Evolutionary conservation across 2,113 vertebrate species (phyloP).

Genomic region (Emydocephalus ijimae): DNA sequence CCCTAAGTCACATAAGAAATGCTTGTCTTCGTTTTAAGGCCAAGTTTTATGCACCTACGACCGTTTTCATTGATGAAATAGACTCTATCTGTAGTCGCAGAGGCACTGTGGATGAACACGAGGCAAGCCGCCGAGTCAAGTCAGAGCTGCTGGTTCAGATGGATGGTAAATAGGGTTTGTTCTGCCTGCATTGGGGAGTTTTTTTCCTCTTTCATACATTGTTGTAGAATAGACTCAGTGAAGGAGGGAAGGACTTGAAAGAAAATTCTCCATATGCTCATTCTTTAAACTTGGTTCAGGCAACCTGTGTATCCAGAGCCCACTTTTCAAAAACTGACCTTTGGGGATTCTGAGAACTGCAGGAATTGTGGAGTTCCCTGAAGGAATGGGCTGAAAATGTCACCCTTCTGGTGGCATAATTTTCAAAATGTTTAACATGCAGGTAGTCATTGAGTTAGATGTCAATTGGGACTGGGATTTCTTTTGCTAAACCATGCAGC

Average conservation of each 20-base stretch:
- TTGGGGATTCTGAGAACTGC: neutral
- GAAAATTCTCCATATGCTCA: neutral
- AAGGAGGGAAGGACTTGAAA: neutral
- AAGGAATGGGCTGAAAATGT: neutral
- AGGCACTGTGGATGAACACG: slow-evolving; percentile 78
- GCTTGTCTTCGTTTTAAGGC: slow-evolving; percentile 68
- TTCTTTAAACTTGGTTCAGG: neutral
- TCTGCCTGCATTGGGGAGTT: neutral
- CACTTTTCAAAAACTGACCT: neutral
- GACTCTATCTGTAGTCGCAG: slow-evolving; percentile 81
- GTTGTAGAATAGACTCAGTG: neutral
- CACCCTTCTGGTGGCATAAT: neutral
- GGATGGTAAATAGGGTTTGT: slow-evolving; percentile 71
- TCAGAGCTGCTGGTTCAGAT: slow-evolving; percentile 82
- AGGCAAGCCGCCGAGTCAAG: slow-evolving; percentile 82
- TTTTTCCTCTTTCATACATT: neutral
- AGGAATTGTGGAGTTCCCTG: neutral
- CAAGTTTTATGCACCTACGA: slow-evolving; percentile 79
- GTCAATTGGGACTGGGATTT: neutral
- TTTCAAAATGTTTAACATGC: neutral
- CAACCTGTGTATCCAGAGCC: neutral
- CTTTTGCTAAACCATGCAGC: neutral
- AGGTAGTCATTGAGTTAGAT: neutral
- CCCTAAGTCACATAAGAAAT: slow-evolving; percentile 26
- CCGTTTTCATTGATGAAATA: slow-evolving; percentile 82